Percentiles rank a stretch among this genome's conserved stretches.
Evolutionary conservation across 53 echinoderm and acorn worm species (phyloP).

Genomic region (Paelopatides confundens): DNA sequence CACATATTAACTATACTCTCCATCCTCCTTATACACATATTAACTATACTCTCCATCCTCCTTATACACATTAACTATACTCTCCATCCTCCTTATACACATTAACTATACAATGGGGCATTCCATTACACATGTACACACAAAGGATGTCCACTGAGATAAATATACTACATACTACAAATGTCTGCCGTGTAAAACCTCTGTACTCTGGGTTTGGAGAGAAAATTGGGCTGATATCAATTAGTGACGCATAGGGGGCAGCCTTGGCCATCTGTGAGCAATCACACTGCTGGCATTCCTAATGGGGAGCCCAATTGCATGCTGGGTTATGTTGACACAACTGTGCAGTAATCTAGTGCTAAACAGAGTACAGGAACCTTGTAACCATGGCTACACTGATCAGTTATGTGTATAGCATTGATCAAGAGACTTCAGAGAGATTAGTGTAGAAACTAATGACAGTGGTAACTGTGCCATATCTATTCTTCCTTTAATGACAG

Average conservation of each 20-base stretch:
- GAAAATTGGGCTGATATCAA: background rate
- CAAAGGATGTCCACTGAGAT: background rate
- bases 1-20: no score
- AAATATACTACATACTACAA: background rate
- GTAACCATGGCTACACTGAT: no score
- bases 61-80: no score
- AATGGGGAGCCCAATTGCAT: slow-evolving; percentile 11
- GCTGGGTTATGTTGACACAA: slow-evolving; percentile 14
- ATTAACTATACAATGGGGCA: background rate
- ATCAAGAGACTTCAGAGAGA: background rate
- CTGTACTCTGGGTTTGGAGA: background rate
- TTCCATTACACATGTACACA: background rate
- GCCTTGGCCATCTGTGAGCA: slow-evolving; percentile 8
- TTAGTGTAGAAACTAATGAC: no score
- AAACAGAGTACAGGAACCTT: background rate
- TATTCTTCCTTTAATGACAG: no score
- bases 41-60: no score
- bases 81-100: no score
- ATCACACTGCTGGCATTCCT: background rate
- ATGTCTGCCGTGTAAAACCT: background rate
- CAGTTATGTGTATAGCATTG: background rate
- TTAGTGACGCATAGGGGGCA: background rate
- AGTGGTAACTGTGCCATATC: no score
- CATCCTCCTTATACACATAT: no score
- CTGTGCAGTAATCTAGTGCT: background rate